Conservation (phyloP, 2,113 vertebrate genomes). For the Thunnus maccoyii region DNA sequence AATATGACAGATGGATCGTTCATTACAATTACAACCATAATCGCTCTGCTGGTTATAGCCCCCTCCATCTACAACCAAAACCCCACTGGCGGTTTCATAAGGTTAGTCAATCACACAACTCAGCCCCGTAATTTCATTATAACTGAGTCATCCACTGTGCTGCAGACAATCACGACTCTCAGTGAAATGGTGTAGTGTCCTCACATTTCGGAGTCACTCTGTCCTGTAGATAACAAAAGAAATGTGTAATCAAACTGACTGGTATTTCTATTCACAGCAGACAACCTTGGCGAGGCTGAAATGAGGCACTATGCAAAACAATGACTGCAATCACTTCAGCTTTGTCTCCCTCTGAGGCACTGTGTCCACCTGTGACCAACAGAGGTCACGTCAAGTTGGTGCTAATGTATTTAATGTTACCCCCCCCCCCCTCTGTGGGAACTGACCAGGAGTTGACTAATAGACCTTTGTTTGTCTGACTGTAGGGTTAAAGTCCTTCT, state of each 20-base stretch:
- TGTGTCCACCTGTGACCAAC: slow-evolving; percentile 45
- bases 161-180: slow-evolving; percentile 31
- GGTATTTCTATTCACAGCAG: slow-evolving; percentile 35
- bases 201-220: slow-evolving; percentile 25
- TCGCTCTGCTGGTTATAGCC: slow-evolving; percentile 69
- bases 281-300: slow-evolving; percentile 11
- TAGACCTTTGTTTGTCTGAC: slow-evolving; percentile 58
- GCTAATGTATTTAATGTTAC: slow-evolving; percentile 44
- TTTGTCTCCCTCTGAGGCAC: slow-evolving; percentile 19
- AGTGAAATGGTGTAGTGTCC: slow-evolving; percentile 23
- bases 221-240: slow-evolving; percentile 38
- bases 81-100: slow-evolving; percentile 63
- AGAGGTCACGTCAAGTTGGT: slow-evolving; percentile 38
- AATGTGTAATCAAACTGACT: slow-evolving; percentile 44
- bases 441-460: slow-evolving; percentile 49
- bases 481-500: slow-evolving; percentile 65
- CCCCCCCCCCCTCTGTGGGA: slow-evolving; percentile 30
- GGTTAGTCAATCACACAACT: slow-evolving; percentile 65
- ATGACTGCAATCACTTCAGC: slow-evolving; percentile 37
- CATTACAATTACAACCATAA: slow-evolving; percentile 78
- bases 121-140: slow-evolving; percentile 53
- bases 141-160: slow-evolving; percentile 39
- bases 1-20: slow-evolving; percentile 82
- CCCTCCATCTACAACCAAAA: slow-evolving; percentile 50
- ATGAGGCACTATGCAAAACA: slow-evolving; percentile 19